Evolutionary conservation across 2,888 invertebrate species (phyloP).

Genomic region (Girardia tigrina): DNA sequence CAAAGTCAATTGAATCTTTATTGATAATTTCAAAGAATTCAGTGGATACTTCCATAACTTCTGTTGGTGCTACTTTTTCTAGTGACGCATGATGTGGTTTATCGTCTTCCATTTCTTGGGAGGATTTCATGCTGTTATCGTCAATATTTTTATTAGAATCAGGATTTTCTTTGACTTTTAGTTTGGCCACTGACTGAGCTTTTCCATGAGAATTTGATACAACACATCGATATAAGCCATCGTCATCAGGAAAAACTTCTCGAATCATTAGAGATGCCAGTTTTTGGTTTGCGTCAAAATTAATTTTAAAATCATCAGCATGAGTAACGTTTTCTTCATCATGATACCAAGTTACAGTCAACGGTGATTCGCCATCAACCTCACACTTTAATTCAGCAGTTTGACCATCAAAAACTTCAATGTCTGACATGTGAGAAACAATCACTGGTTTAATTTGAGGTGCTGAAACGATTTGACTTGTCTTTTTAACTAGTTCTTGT

Average conservation of each 20-base stretch:
- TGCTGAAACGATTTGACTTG: neutral
- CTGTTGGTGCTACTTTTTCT: neutral
- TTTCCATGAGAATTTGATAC: constrained; percentile 69
- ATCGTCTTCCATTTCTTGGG: neutral
- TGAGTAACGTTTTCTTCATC: constrained; percentile 48
- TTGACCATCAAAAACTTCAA: constrained; percentile 2
- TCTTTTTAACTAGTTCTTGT: neutral
- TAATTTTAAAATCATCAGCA: constrained; percentile 48
- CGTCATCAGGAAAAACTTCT: constrained; percentile 50
- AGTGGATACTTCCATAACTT: neutral
- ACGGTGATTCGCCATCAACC: constrained; percentile 27
- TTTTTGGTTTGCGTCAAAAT: constrained; percentile 46
- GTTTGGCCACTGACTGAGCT: constrained; percentile 59
- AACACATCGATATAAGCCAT: constrained; percentile 57
- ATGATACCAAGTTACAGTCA: constrained; percentile 46
- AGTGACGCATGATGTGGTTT: neutral
- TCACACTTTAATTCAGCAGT: constrained; percentile 38
- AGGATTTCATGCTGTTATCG: neutral
- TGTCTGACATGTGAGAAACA: neutral
- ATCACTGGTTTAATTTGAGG: neutral
- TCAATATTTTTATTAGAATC: neutral
- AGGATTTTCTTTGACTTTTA: constrained; percentile 36
- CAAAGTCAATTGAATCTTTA: neutral
- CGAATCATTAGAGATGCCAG: constrained; percentile 47
- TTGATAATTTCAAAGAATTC: neutral